Conservation (phyloP, 2,888 invertebrate genomes). For the Saturnia japonica region DNA sequence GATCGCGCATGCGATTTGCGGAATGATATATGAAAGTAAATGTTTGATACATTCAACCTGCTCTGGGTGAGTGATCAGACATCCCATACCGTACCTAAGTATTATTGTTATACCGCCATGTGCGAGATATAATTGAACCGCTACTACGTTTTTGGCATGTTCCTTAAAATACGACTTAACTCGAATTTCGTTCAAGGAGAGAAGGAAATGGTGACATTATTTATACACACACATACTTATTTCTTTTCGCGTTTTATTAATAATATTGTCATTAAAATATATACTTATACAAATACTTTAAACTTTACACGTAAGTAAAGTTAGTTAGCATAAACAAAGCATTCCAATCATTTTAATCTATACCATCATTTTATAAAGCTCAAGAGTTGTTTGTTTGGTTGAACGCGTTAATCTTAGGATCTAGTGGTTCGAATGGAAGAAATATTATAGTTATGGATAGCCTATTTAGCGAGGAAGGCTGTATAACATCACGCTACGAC, state of each 20-base stretch:
- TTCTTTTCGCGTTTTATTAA: neutral
- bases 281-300: too few relatives aligned
- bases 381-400: too few relatives aligned
- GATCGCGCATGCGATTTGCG: slow-evolving; percentile 5
- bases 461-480: too few relatives aligned
- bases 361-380: too few relatives aligned
- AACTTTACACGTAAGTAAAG: too few relatives aligned
- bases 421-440: too few relatives aligned
- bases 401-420: too few relatives aligned
- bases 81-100: neutral
- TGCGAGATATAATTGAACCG: neutral
- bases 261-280: neutral
- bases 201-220: neutral
- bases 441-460: too few relatives aligned
- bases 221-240: too few relatives aligned
- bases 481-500: too few relatives aligned
- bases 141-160: neutral
- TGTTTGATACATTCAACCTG: neutral
- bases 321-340: too few relatives aligned
- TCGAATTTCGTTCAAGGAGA: neutral
- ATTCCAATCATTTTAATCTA: too few relatives aligned
- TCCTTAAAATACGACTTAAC: neutral
- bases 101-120: neutral
- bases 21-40: neutral
- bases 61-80: neutral